A percentile compares a stretch with the other conserved stretches of the same genome.
These are phyloP conservation scores for Chaetoderma sp. DNA, from an alignment of 2,888 invertebrate species.

Conservation along the genomic window DNA sequence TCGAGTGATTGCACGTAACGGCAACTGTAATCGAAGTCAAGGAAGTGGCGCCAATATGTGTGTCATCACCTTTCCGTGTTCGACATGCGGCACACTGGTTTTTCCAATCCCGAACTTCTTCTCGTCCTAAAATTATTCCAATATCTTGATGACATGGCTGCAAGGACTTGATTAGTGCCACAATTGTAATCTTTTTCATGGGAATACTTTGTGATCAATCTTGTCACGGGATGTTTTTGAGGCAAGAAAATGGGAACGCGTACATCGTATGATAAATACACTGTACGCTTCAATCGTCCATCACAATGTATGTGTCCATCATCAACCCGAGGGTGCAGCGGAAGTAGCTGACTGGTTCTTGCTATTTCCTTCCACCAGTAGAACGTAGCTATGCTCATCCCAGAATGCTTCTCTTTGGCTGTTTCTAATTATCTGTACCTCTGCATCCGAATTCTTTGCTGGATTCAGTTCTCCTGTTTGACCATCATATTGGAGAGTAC, in stretches of 20 bases:
- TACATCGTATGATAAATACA: slow-evolving; percentile 24
- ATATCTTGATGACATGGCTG: slow-evolving; percentile 25
- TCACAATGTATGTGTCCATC: slow-evolving; percentile 18
- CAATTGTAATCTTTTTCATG: slow-evolving; percentile 25
- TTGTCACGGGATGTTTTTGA: slow-evolving; percentile 26
- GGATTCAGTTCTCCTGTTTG: no score
- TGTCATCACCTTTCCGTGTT: slow-evolving; percentile 14
- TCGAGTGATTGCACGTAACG: slow-evolving; percentile 21
- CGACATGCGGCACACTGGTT: slow-evolving; percentile 22
- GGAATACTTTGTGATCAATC: slow-evolving; percentile 29
- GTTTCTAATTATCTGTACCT: no score
- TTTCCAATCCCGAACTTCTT: slow-evolving; percentile 33
- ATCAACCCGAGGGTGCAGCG: slow-evolving; percentile 24
- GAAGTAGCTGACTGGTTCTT: slow-evolving; percentile 14
- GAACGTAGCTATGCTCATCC: no score
- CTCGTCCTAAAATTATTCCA: slow-evolving; percentile 33
- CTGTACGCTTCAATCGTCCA: slow-evolving; percentile 16
- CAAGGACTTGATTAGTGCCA: slow-evolving; percentile 31
- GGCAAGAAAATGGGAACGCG: slow-evolving; percentile 32
- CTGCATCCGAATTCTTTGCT: no score
- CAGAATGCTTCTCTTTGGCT: no score
- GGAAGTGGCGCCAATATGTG: slow-evolving; percentile 34
- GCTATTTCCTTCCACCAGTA: slow-evolving; percentile 10
- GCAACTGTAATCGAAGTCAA: slow-evolving; percentile 1
- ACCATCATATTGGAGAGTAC: no score